Conservation (phyloP, 1,140 invertebrate species). For the Nylanderia fulva region DNA sequence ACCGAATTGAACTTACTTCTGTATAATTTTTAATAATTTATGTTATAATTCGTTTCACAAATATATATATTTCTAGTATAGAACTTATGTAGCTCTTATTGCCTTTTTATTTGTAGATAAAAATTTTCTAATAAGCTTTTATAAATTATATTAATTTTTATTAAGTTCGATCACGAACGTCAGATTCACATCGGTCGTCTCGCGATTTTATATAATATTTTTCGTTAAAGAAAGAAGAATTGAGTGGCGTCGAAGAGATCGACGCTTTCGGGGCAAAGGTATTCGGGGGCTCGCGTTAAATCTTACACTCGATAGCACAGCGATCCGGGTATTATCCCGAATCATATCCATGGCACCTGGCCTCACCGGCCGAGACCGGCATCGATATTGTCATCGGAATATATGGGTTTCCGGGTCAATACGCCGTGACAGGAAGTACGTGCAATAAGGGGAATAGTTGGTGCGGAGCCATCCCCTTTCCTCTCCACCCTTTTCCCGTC, state of each 20-base stretch:
- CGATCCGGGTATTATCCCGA: constrained; percentile 46
- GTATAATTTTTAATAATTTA: too few relatives aligned
- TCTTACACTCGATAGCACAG: constrained; percentile 54
- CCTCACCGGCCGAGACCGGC: constrained; percentile 13
- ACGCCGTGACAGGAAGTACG: constrained; percentile 71
- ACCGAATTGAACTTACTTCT: too few relatives aligned
- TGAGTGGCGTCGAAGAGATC: constrained; percentile 6
- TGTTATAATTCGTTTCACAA: too few relatives aligned
- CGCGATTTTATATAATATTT: too few relatives aligned
- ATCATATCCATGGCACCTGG: constrained; percentile 28
- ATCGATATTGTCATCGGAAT: constrained; percentile 71
- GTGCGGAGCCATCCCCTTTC: background rate
- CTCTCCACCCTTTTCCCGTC: too few relatives aligned
- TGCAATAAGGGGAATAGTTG: constrained; percentile 59
- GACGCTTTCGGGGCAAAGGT: background rate
- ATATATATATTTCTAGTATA: too few relatives aligned
- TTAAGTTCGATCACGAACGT: too few relatives aligned
- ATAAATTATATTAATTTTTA: too few relatives aligned
- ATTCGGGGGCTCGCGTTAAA: constrained; percentile 44
- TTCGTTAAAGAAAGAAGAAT: constrained; percentile 6
- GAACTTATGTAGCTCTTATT: too few relatives aligned
- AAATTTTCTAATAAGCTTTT: too few relatives aligned
- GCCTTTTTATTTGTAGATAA: too few relatives aligned
- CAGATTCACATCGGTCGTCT: too few relatives aligned
- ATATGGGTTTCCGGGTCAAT: constrained; percentile 77